phyloP scores from a whole-genome alignment of 2,888 invertebrate species.

The Pteria penguin region DNA sequence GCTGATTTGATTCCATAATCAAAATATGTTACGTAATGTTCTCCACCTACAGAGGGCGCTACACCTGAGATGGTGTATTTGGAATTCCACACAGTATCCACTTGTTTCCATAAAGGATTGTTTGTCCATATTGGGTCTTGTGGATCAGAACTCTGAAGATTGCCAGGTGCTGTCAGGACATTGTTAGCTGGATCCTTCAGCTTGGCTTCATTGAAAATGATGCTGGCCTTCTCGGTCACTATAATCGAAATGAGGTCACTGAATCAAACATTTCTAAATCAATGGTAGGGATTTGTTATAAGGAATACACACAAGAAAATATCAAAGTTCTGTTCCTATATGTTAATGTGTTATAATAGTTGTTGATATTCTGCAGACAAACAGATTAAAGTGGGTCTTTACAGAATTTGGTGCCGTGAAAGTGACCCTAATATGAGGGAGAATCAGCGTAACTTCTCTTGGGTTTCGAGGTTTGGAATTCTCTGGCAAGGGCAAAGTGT shows the following conservation, averaged over 20 bases:
- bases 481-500: too few relatives aligned
- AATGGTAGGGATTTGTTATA: too few relatives aligned
- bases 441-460: too few relatives aligned
- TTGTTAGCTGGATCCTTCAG: conserved; percentile 2
- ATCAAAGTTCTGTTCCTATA: too few relatives aligned
- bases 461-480: too few relatives aligned
- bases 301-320: too few relatives aligned
- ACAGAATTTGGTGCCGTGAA: too few relatives aligned
- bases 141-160: neutral
- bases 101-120: neutral
- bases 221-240: conserved; percentile 9
- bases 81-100: conserved; percentile 4
- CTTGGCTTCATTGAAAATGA: conserved; percentile 20
- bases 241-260: neutral
- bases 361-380: too few relatives aligned
- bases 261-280: too few relatives aligned
- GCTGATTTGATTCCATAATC: conserved; percentile 23
- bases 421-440: too few relatives aligned
- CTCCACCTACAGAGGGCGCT: neutral
- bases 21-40: conserved; percentile 29
- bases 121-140: conserved; percentile 23
- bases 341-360: too few relatives aligned
- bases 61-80: neutral
- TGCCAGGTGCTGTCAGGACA: conserved; percentile 4
- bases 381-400: too few relatives aligned